phyloP scores from a whole-genome alignment of 2,797 vertebrate species.

The Cygnus olor region DNA sequence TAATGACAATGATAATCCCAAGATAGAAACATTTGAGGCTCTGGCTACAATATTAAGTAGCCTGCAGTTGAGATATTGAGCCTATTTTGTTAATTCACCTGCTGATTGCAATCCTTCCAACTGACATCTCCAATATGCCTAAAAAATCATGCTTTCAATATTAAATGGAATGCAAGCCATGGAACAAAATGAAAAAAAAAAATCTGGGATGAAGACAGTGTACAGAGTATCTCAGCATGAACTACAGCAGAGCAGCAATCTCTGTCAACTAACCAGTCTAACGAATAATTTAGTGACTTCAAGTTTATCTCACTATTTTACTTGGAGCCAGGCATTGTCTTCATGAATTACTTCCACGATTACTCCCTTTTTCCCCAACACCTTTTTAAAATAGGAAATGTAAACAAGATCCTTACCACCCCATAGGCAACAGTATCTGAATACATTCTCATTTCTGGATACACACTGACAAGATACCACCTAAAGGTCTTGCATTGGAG shows the following conservation, averaged over 20 bases:
- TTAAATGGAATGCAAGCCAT: background rate
- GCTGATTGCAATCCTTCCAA: background rate
- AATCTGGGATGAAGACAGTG: background rate
- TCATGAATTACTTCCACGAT: background rate
- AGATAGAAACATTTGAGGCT: background rate
- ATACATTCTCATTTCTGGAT: constrained; percentile 98
- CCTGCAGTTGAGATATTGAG: background rate
- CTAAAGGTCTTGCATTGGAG: constrained; percentile 97
- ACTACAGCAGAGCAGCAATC: background rate
- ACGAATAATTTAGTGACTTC: background rate
- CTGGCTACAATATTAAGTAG: background rate
- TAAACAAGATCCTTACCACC: constrained; percentile 83
- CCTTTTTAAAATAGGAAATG: background rate
- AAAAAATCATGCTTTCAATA: background rate
- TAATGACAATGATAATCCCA: background rate
- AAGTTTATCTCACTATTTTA: background rate
- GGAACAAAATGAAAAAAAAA: background rate
- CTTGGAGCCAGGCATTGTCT: background rate
- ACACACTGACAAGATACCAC: constrained; percentile 98
- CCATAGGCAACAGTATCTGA: constrained; percentile 94
- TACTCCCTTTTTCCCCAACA: background rate
- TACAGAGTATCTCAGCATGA: background rate
- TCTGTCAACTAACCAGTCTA: background rate
- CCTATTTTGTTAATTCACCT: background rate
- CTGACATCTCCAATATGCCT: background rate